Evolutionary conservation across 2,113 vertebrate species (phyloP), one percentile per base, ranked within the genome.

Genomic region (Myiozetetes cayanensis): DNA sequence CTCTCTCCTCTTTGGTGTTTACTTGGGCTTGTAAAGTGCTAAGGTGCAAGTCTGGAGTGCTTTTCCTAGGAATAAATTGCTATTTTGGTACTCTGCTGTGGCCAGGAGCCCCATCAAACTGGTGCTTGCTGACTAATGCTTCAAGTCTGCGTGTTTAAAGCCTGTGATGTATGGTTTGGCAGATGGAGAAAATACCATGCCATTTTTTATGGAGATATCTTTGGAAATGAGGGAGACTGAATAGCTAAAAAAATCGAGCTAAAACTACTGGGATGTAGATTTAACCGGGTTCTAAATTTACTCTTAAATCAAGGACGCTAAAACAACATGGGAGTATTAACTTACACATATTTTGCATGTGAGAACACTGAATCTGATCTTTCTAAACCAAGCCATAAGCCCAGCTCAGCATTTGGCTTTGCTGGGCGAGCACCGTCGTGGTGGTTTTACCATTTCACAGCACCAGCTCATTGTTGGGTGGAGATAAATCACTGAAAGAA

Each of bases 161-260:
- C 7, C 63, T 0, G 0, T 86, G 75, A 62, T 92, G 44, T 72
- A 88, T 53, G 79, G 37, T 21, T 82, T 94, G 93, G 68, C 93
- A 94, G 95, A 91, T 58, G 77, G 85, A 92, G 90, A 96, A 94
- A 94, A 94, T 79, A 87, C 72, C 25, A 8, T 93, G 71, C 24
- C 41, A 4, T 63, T 94, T 96, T 94, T 94, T 83, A 62, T 72
- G 41, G 85, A 66, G 78, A 50, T 83, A 88, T 79, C 71, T 94
- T 96, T 96, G 75, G 94, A 95, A 85, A 73, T 37, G 77, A 81
- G 59, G 81, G 75, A 85, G 61, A 35, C 56, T 74, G 62, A 79
- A 79, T 21, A 76, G 59, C 87, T 73, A 50, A 71, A 70, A 18
- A 39, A 5, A 80, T n/a, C 46, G 53, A 63, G 33, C 59, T 89